These are phyloP conservation scores for Petrosia ficiformis DNA, from an alignment of 37 sponge, comb jelly and placozoan species.

Conservation along the genomic window DNA sequence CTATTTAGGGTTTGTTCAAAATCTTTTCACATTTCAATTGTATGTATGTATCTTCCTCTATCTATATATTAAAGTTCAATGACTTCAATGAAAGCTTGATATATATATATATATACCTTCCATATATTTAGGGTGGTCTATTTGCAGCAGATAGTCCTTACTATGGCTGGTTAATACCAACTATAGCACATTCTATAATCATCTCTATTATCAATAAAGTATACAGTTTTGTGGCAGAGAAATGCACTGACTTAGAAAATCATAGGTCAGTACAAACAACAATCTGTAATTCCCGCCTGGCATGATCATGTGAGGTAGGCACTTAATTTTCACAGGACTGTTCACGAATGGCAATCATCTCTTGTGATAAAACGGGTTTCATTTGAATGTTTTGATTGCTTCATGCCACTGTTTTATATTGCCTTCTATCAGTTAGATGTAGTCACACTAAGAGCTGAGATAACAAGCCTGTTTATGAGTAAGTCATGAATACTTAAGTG, in stretches of 20 bases:
- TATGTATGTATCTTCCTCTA: too few species aligned
- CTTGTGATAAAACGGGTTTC: conserved; percentile 75
- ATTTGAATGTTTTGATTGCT: conserved; percentile 80
- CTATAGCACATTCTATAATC: conserved; percentile 51
- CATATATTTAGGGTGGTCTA: conserved; percentile 50
- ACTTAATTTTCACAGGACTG: conserved; percentile 28
- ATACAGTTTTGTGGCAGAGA: conserved; percentile 57
- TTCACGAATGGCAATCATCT: conserved; percentile 61
- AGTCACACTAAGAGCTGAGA: conserved; percentile 51
- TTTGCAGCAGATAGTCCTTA: conserved; percentile 79
- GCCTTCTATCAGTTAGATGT: conserved; percentile 81
- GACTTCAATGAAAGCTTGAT: too few species aligned
- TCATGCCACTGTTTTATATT: conserved; percentile 83
- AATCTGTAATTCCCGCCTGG: background rate
- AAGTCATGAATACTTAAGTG: conserved; percentile 5
- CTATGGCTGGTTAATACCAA: conserved; percentile 66
- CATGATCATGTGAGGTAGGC: too few species aligned
- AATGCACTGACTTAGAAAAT: conserved; percentile 73
- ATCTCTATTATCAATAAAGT: conserved; percentile 49
- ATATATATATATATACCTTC: too few species aligned
- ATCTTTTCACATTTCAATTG: too few species aligned
- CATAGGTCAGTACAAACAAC: conserved; percentile 39
- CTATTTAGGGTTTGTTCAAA: too few species aligned
- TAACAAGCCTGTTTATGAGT: conserved; percentile 77
- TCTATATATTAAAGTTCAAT: too few species aligned